A percentile compares a stretch with the other conserved stretches of the same genome.
These are phyloP conservation scores for Stenurella melanura DNA, from an alignment of 2,888 invertebrate genomes.

Conservation along the genomic window DNA sequence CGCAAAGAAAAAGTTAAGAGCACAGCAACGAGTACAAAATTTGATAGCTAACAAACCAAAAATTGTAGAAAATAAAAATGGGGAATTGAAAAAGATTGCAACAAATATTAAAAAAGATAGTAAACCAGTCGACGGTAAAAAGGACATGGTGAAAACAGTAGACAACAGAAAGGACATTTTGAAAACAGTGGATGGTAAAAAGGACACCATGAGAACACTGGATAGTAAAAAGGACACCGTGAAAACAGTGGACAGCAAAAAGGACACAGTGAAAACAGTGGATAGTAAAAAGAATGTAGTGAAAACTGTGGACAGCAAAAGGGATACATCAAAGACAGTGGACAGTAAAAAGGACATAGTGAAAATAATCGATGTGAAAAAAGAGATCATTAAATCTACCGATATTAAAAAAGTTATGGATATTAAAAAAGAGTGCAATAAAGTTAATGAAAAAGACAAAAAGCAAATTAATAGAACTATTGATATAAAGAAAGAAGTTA, in stretches of 20 bases:
- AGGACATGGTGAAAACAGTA: constrained; percentile 16
- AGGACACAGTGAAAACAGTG: too few species aligned
- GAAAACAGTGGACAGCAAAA: too few species aligned
- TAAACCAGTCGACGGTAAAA: constrained; percentile 31
- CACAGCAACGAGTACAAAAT: constrained; percentile 38
- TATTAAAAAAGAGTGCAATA: constrained; percentile 52
- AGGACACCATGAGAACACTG: constrained; percentile 43
- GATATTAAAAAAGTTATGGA: constrained; percentile 57
- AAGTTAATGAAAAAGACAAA: constrained; percentile 46
- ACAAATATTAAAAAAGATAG: constrained; percentile 42
- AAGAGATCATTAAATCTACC: constrained; percentile 24
- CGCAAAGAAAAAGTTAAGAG: constrained; percentile 54
- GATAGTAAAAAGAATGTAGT: too few species aligned
- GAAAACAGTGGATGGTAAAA: constrained; percentile 48
- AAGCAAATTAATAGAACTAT: constrained; percentile 54
- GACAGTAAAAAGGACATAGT: constrained; percentile 28
- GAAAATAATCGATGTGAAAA: constrained; percentile 28
- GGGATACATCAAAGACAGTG: neutral
- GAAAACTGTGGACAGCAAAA: too few species aligned
- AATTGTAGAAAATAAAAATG: constrained; percentile 9
- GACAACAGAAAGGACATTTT: constrained; percentile 26
- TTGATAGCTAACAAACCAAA: constrained; percentile 41
- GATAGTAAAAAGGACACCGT: constrained; percentile 50
- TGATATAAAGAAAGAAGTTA: constrained; percentile 63
- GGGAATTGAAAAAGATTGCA: constrained; percentile 5